Evolutionary conservation across 2,888 invertebrate species (phyloP), one percentile per base, ranked within the genome.

Genomic region (Ormyrus nitidulus): DNA sequence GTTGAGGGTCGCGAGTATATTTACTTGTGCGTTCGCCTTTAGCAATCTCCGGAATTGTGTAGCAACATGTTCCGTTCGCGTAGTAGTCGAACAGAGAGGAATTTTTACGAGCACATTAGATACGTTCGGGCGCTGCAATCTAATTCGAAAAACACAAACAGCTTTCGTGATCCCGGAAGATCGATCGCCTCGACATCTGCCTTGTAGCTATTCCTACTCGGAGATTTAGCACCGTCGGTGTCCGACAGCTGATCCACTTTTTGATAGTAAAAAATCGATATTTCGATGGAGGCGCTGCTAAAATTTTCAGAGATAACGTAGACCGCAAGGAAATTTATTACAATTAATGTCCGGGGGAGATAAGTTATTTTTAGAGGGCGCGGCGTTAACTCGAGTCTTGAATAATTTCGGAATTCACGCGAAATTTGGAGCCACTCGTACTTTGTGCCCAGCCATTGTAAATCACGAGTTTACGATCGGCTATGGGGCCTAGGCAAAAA

Each of bases 1-100:
- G 86, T 85, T 86, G 87, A 87, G 88, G 87, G 86, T 87, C 88
- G 85, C 84, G 87, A 84, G 86, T 87, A 87, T 89, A 89, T 89
- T 89, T 88, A 87, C 88, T 86, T 88, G 86, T 86, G 58, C 10
- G 85, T 84, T 78, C 81, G 84, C 83, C 84, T 84, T 84, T 82
- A 54, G 85, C 81, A 83, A 84, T 80, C 83, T 83, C 82, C 74
- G 70, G 77, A 64, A 80, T 74, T 74, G 65, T 77, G 54, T 70
- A 73, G 83, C 84, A 84, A 83, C 82, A 80, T 79, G 80, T 83
- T 66, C 72, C 84, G 78, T 84, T 80, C 83, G 81, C 79, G 80
- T 80, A 81, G 83, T 83, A 83, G 84, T 84, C 84, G 84, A 83
- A 53, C 51, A 83, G 84, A 76, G 66, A 83, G 85, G 87, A 88